These are phyloP conservation scores for Cheirogaleus major DNA, from an alignment of 2,797 vertebrate genomes.

Conservation along the genomic window DNA sequence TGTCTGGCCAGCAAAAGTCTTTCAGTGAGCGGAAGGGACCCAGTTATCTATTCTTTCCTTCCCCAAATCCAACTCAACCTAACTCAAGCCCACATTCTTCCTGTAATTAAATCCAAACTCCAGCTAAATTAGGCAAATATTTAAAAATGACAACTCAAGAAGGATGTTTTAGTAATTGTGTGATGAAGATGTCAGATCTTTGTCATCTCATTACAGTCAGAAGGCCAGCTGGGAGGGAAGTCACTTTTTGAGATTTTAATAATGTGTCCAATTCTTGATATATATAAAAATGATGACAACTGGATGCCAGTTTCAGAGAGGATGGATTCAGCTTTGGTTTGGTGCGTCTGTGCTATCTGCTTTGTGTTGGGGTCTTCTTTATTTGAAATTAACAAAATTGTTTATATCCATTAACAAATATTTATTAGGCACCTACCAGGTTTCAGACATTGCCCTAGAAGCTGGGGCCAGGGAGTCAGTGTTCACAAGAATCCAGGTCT, in stretches of 20 bases:
- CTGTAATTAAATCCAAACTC: conserved; percentile 52
- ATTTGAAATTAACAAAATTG: not conserved
- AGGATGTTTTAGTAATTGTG: conserved; percentile 29
- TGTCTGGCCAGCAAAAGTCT: not conserved
- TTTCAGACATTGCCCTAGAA: not conserved
- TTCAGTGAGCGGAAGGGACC: not conserved
- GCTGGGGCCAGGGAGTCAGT: not conserved
- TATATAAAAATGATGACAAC: not conserved
- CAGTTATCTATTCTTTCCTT: not conserved
- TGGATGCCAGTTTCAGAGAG: conserved; percentile 13
- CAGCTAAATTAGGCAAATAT: conserved; percentile 49
- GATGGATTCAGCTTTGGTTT: not conserved
- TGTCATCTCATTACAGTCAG: conserved; percentile 32
- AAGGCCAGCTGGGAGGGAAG: conserved; percentile 26
- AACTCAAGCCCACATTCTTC: not conserved
- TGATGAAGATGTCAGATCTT: conserved; percentile 59
- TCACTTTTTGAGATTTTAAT: conserved; percentile 50
- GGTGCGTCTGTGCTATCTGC: not conserved
- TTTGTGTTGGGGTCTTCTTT: not conserved
- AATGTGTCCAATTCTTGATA: not conserved
- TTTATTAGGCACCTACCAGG: not conserved
- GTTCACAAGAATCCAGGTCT: not conserved
- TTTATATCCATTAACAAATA: conserved; percentile 8
- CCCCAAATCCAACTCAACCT: not conserved
- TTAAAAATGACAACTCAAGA: conserved; percentile 46